Evolutionary conservation across 2,888 invertebrate genomes (phyloP).

Genomic region (Hemistola chrysoprasaria): DNA sequence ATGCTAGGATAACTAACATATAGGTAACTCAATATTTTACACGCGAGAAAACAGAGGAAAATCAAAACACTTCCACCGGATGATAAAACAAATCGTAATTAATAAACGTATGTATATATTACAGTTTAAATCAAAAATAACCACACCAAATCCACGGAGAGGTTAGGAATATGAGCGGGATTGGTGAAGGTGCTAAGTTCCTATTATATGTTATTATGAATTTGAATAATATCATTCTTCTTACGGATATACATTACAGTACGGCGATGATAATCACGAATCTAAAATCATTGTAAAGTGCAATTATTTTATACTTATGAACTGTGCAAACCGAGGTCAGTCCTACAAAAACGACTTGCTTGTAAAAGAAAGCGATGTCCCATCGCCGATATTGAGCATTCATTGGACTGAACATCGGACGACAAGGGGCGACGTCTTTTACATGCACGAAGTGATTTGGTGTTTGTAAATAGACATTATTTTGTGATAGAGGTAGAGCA

Average conservation of each 20-base stretch:
- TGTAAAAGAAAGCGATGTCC: conserved; percentile 62
- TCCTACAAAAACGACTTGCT: conserved; percentile 60
- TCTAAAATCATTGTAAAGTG: conserved; percentile 76
- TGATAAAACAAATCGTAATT: conserved; percentile 72
- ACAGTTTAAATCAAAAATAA: conserved; percentile 73
- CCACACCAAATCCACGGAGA: conserved; percentile 82
- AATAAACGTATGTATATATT: conserved; percentile 51
- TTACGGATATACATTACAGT: conserved; percentile 62
- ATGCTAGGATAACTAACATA: conserved; percentile 75
- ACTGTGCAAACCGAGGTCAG: conserved; percentile 66
- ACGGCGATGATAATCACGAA: conserved; percentile 71
- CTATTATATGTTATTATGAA: conserved; percentile 63
- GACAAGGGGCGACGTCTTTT: conserved; percentile 60
- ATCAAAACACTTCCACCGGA: conserved; percentile 82
- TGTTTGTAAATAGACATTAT: conserved; percentile 51
- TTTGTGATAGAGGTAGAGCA: conserved; percentile 50
- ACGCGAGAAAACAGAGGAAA: conserved; percentile 77
- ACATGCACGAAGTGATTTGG: conserved; percentile 68
- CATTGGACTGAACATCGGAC: conserved; percentile 22
- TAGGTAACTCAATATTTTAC: conserved; percentile 66
- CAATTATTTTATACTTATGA: conserved; percentile 69
- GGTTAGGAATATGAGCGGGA: conserved; percentile 78
- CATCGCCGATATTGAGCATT: conserved; percentile 17
- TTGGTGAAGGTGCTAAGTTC: conserved; percentile 74
- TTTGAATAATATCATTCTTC: conserved; percentile 61